Base-by-base conservation (phyloP, 2,888 invertebrate species). In the Acrobasis consociella region DNA sequence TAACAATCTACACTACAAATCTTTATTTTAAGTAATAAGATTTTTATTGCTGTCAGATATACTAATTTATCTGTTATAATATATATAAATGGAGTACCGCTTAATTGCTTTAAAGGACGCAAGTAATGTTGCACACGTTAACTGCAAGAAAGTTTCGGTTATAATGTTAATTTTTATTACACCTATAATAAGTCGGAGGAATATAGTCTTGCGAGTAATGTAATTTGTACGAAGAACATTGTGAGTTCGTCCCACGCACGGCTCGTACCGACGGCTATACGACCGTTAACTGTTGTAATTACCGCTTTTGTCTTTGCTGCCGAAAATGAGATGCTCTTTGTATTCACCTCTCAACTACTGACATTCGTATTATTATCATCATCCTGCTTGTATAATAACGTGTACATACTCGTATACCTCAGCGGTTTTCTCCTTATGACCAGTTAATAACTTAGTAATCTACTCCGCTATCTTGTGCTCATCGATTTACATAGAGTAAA, bases 221-320 rank as follows among this genome's bases (percentile, higher is more conserved):
- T 66, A 67, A 69, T 58, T 52, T 53, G n/a, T 53, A 67, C 64
- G 65, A 64, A 56, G 71, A 64, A 62, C 64, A 58, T 65, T 64
- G 66, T 65, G 53, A 63, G 68, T 67, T 63, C 71, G 65, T 68
- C 72, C 68, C 67, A 72, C 69, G 69, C 69, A 64, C 62, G 62
- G 58, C 60, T 63, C 64, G 49, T 51, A 55, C 62, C 62, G 62
- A 59, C 62, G 52, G 49, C 67, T 67, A n/a, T n/a, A 65, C 70
- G 68, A 78, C 78, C 76, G 79, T 80, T 81, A 80, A 75, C 74
- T 71, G 73, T 78, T 77, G 78, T 89, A 87, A 87, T 89, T 87
- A 79, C 80, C 68, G 83, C 86, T 86, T 87, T 89, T 89, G 89
- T 89, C 87, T 89, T 86, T 86, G 82, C 77, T 78, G 80, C 80